A percentile compares a stretch with the other conserved stretches of the same genome.
phyloP scores from a whole-genome alignment of 2,888 invertebrate genomes.

The Euplexia lucipara region DNA sequence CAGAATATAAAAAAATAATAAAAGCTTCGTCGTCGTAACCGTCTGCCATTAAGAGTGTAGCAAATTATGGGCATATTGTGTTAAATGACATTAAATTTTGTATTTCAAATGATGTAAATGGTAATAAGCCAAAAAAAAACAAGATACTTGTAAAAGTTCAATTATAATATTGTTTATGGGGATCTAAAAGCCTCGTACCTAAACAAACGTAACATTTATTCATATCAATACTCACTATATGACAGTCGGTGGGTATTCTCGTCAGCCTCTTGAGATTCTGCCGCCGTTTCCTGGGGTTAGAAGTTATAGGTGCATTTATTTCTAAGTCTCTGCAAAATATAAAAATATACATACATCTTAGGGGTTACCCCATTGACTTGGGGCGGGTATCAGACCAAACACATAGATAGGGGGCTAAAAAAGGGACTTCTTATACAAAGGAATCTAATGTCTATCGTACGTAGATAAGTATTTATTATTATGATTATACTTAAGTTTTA shows the following conservation, averaged over 20 bases:
- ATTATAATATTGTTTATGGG: no score
- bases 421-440: no score
- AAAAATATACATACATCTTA: constrained; percentile 53
- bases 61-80: no score
- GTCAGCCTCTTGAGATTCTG: constrained; percentile 55
- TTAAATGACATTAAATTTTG: no score
- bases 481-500: no score
- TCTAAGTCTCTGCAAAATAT: constrained; percentile 60
- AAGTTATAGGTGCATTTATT: constrained; percentile 45
- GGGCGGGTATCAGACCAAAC: neutral
- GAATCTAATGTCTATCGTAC: no score
- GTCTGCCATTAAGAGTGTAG: no score
- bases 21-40: no score
- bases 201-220: neutral
- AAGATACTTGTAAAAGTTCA: neutral
- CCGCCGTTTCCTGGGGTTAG: constrained; percentile 62
- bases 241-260: constrained; percentile 58
- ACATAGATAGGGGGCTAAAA: neutral
- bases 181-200: constrained; percentile 9
- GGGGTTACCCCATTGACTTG: constrained; percentile 23
- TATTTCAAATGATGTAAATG: no score
- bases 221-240: constrained; percentile 50
- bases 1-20: no score
- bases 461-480: no score
- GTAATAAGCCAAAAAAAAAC: neutral